Conservation (phyloP, 2,888 invertebrate species). For the Argynnis bischoffii region DNA sequence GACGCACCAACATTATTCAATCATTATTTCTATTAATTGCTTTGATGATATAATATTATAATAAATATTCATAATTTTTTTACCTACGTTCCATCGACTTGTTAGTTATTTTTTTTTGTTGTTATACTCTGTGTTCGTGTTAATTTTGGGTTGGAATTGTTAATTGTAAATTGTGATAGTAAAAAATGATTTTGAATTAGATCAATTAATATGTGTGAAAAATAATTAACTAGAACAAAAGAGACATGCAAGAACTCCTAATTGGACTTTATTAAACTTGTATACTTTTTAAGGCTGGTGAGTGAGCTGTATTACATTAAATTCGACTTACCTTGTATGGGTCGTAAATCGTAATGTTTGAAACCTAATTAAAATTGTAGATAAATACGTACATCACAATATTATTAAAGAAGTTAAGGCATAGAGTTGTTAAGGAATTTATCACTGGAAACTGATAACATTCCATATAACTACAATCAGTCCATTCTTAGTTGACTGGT, state of each 20-base stretch:
- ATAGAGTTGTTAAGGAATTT: not conserved
- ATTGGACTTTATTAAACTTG: constrained; percentile 4
- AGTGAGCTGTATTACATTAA: constrained; percentile 19
- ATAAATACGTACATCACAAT: not conserved
- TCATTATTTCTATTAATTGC: no score
- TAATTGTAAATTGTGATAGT: not conserved
- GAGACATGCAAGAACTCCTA: constrained; percentile 7
- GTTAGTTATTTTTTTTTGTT: no score
- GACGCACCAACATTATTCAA: no score
- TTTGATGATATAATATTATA: no score
- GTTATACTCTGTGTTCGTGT: no score
- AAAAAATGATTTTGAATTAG: constrained; percentile 5
- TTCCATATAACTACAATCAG: no score
- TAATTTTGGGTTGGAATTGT: not conserved
- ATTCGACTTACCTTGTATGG: constrained; percentile 21
- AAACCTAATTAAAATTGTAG: not conserved
- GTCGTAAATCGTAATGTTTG: constrained; percentile 9
- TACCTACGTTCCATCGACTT: no score
- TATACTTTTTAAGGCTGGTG: constrained; percentile 14
- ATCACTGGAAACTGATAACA: no score
- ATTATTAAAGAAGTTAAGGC: not conserved
- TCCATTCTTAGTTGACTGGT: no score
- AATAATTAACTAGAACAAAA: not conserved
- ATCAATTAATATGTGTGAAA: not conserved
- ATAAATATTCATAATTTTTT: no score